Evolutionary conservation across 2,797 vertebrate genomes (phyloP), one percentile per base, ranked within the genome.

Genomic region (Chelmon rostratus): DNA sequence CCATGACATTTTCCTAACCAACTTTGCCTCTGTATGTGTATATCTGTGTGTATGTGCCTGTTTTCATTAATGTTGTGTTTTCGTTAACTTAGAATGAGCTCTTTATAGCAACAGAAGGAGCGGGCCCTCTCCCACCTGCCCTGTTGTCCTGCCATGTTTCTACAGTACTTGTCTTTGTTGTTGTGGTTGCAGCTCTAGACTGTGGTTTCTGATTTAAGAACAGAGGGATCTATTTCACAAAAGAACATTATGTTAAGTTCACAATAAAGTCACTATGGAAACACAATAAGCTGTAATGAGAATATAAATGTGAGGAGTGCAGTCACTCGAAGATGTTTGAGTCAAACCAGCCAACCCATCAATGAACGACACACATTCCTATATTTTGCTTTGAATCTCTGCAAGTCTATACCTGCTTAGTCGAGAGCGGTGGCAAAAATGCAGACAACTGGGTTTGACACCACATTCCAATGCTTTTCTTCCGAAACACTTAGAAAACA

Each of bases 371-470:
- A 67, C 21, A 23, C 76, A 75, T 73, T 73, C 38, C 66, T 66
- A 50, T 25, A 15, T 11, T 0, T 47, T 56, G 28, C 35, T 66
- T 19, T 6, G 8, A 8, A 7, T 37, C 61, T 68, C 46, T 52
- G 42, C 86, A 54, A 15, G 87, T 54, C 52, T 7, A 1, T 0
- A 66, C 84, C 50, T 78, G 85, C 23, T 68, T 5, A 49, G 13
- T 19, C 46, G 49, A n/a, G 16, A 9, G 46, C 18, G 18, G 33
- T 35, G 33, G 33, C 11, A 73, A 75, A 72, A 73, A 87, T 78
- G 54, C 23, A 65, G 78, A 74, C 67, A 65, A 35, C 46, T 46
- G 54, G 66, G 74, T 63, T 80, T 70, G 82, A 78, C 37, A 0
- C 23, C 57, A 37, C 68, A 78, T 9, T 52, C 76, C 61, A 52